phyloP scores from a whole-genome alignment of 2,113 vertebrate species.

The Poecilia latipinna region DNA sequence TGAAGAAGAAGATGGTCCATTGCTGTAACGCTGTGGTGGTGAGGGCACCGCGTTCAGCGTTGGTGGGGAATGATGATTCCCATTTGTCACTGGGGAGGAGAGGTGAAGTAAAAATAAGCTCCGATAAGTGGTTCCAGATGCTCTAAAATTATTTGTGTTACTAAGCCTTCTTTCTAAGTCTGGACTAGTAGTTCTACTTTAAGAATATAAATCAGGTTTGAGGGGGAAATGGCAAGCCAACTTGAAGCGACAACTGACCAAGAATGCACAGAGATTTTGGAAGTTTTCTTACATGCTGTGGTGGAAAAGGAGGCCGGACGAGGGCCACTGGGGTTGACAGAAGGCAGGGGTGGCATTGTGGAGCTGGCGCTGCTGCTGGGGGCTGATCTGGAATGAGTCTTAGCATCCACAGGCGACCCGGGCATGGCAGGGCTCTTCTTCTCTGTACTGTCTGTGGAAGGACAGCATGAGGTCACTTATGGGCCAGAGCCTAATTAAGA shows the following conservation, averaged over 20 bases:
- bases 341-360: conserved; percentile 94
- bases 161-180: no score
- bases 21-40: conserved; percentile 95
- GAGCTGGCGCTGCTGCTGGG: conserved; percentile 82
- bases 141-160: background rate
- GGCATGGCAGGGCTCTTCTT: conserved; percentile 97
- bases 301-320: conserved; percentile 93
- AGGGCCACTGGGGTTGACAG: conserved; percentile 90
- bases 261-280: background rate
- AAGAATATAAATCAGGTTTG: background rate
- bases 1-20: conserved; percentile 94
- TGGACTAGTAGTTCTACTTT: background rate
- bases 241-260: background rate
- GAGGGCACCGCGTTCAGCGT: conserved; percentile 94
- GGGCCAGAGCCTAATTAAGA: conserved; percentile 16
- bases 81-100: conserved; percentile 88
- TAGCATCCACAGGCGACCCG: conserved; percentile 97
- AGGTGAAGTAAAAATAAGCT: conserved; percentile 7
- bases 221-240: background rate
- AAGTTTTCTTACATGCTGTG: conserved; percentile 84
- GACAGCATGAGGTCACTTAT: conserved; percentile 23
- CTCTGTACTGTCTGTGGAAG: conserved; percentile 88
- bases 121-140: background rate
- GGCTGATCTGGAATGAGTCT: conserved; percentile 94
- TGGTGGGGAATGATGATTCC: conserved; percentile 95